Evolutionary conservation across 2,113 vertebrate species (phyloP).

Genomic region (Erinaceus europaeus): DNA sequence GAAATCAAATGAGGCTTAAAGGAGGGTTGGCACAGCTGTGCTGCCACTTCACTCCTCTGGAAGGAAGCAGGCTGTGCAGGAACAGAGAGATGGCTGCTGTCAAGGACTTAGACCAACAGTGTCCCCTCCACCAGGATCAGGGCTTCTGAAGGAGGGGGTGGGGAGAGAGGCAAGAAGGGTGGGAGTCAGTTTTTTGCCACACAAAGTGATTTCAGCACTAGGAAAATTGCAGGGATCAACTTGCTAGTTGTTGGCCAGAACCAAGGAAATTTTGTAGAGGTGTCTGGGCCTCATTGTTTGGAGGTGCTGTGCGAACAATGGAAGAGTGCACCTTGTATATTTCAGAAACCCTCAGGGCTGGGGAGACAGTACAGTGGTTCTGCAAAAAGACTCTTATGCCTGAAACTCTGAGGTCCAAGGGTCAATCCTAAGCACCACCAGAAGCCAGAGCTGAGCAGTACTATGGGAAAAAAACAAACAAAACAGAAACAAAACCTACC

Average conservation of each 20-base stretch:
- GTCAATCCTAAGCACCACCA: too few relatives aligned
- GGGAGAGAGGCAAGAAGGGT: too few relatives aligned
- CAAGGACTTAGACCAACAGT: constrained; percentile 63
- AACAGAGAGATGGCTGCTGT: not conserved
- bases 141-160: not conserved
- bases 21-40: not conserved
- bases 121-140: constrained; percentile 9
- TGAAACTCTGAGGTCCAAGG: too few relatives aligned
- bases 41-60: not conserved
- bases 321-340: too few relatives aligned
- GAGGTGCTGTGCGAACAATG: not conserved
- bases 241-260: constrained; percentile 65
- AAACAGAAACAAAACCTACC: too few relatives aligned
- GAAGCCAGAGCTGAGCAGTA: too few relatives aligned
- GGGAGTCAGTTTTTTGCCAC: constrained; percentile 16
- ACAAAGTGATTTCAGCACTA: constrained; percentile 57
- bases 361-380: too few relatives aligned
- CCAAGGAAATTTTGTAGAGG: constrained; percentile 21
- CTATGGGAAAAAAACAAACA: too few relatives aligned
- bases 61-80: too few relatives aligned
- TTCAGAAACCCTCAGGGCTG: too few relatives aligned
- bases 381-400: too few relatives aligned
- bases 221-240: constrained; percentile 69
- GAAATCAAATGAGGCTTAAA: too few relatives aligned
- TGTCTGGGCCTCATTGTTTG: not conserved